Evolutionary conservation across 2,888 invertebrate species (phyloP).

Genomic region (Metacarcinus magister): DNA sequence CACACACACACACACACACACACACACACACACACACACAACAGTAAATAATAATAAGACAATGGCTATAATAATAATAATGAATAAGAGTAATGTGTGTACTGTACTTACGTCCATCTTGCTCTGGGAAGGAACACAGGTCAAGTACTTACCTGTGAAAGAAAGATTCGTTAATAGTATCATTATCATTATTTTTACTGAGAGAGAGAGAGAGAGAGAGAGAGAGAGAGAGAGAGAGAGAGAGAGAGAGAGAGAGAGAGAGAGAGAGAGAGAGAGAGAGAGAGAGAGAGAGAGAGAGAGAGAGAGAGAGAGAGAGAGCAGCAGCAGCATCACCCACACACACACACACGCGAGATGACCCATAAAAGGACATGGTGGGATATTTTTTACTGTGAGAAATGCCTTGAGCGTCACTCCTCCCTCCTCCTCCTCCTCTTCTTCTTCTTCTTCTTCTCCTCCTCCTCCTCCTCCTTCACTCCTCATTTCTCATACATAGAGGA

Average conservation of each 20-base stretch:
- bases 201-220: background rate
- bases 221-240: background rate
- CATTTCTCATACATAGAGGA: no score
- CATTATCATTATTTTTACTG: background rate
- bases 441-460: conserved; percentile 1
- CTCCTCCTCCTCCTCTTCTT: background rate
- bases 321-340: conserved; percentile 4
- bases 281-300: conserved; percentile 32
- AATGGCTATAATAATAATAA: background rate
- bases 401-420: background rate
- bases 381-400: conserved; percentile 11
- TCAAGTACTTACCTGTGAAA: background rate
- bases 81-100: background rate
- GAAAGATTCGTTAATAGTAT: background rate
- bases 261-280: conserved; percentile 38
- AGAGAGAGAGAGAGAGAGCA: conserved; percentile 41
- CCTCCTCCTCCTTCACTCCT: no score
- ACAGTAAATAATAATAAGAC: background rate
- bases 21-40: background rate
- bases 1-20: conserved; percentile 56
- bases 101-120: background rate
- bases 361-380: background rate
- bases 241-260: conserved; percentile 48
- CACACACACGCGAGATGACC: background rate
- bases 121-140: background rate